Evolutionary conservation across 1,140 invertebrate genomes (phyloP), one percentile per base, ranked within the genome.

Genomic region (Bombus pascuorum): DNA sequence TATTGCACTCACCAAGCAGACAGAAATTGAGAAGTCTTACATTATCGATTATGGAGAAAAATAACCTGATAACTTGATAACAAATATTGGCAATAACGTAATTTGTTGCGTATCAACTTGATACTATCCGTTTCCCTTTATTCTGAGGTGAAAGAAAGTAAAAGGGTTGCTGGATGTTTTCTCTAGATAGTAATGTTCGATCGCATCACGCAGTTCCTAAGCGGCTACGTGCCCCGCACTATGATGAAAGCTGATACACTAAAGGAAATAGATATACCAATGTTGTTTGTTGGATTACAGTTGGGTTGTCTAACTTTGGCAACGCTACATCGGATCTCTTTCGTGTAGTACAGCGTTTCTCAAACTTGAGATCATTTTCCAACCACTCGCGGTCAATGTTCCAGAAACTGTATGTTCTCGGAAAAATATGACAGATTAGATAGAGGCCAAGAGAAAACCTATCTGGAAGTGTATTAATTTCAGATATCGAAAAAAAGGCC

Each of bases 191-290:
- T 5, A 22, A 8, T 57, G 10, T 3, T 44, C 32, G 47, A 39
- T 44, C 47, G 80, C 44, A 44, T 44, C 70, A 37, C 62, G 44
- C 12, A n/a, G 59, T 22, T 53, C 13, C 25, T 62, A 34, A 39
- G 6, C 25, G n/a, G 10, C 34, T 47, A 79, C 76, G 75, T 84
- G 66, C 8, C 37, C 32, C 65, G 37, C 37, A 8, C 22, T 39
- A n/a, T 37, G 75, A 79, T 68, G 82, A 47, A 79, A 84, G 32
- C 39, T n/a, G 82, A 84, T 59, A 79, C 53, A 22, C 1, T 5
- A 13, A 71, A 71, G 82, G 76, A 79, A 84, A 79, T 15, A 59
- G 82, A 84, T 79, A 84, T 34, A 39, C 66, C 53, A 71, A n/a
- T 22, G 74, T 57, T 34, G 47, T 34, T 42, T 34, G 47, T 28